These are phyloP conservation scores for Bombus vancouverensis DNA, from an alignment of 1,140 invertebrate genomes.

Conservation along the genomic window DNA sequence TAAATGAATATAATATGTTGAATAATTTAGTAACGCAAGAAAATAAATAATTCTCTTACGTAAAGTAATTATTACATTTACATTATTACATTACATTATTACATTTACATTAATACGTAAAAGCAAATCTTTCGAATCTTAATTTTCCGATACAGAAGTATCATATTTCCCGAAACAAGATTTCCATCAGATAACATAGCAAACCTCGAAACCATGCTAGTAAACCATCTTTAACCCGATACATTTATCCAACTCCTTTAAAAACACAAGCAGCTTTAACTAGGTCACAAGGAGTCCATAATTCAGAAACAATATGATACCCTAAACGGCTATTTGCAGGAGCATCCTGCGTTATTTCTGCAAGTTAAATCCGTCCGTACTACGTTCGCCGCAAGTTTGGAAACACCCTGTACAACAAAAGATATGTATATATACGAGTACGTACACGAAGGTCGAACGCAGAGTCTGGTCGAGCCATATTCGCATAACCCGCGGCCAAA, in stretches of 20 bases:
- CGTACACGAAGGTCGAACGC: not conserved
- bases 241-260: not conserved
- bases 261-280: not conserved
- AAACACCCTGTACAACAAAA: not conserved
- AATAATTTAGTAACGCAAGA: too few relatives aligned
- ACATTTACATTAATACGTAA: too few relatives aligned
- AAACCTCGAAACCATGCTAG: not conserved
- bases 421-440: not conserved
- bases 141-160: too few relatives aligned
- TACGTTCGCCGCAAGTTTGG: not conserved
- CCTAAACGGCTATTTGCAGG: not conserved
- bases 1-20: too few relatives aligned
- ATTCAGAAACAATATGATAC: not conserved
- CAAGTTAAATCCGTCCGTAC: not conserved
- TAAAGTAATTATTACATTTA: too few relatives aligned
- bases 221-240: not conserved
- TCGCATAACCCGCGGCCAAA: slow-evolving; percentile 21
- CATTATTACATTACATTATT: too few relatives aligned
- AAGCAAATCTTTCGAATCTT: too few relatives aligned
- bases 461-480: not conserved
- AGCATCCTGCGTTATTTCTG: not conserved
- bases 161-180: too few relatives aligned
- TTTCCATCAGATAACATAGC: too few relatives aligned
- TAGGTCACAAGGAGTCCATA: not conserved
- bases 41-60: too few relatives aligned